Base-by-base conservation (phyloP, 2,888 invertebrate genomes). In the Beris morrisii region DNA sequence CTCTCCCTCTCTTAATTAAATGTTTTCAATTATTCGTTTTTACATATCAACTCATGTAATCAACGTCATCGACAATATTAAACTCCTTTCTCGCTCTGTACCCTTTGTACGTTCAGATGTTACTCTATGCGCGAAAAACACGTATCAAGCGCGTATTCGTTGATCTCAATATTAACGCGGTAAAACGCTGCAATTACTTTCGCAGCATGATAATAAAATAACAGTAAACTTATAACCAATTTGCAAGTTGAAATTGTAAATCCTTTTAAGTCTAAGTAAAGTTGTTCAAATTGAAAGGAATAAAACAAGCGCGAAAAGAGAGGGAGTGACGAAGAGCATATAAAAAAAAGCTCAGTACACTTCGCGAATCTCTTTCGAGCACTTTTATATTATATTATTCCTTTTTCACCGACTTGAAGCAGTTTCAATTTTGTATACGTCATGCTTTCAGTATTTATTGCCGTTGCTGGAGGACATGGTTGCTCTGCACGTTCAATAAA, bases 371-470 rank as follows among this genome's bases (percentile, higher is more conserved):
- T 9, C 5, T 38, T 38, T 38, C 38, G 38, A 38, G 38, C 38
- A 7, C 7, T 38, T 38, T 38, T 9, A 38, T 5, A 38, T 38
- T 38, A 38, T 38, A 7, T 9, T 9, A 5, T 38, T 38, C 38
- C 22, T 38, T 38, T 38, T 38, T 38, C 22, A 22, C 22, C 38
- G 38, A 38, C 61, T 61, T 61, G 52, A 64, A 67, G 58, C 53
- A 52, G 32, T 61, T 61, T 61, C 52, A 52, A 61, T 50, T 61
- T 61, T 61, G 50, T 61, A 50, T 50, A 61, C 61, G 61, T 61
- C 61, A 61, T 61, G 61, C 61, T 38, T 61, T 50, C 43, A 38
- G 45, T 61, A 61, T 61, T 61, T 61, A 61, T 61, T 61, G 61
- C 61, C 12, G 11, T 46, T 31, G 38, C 46, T 46, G 64, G 43